Evolutionary conservation across 1,140 invertebrate genomes (phyloP).

Genomic region (Aphelenchoides avenae): DNA sequence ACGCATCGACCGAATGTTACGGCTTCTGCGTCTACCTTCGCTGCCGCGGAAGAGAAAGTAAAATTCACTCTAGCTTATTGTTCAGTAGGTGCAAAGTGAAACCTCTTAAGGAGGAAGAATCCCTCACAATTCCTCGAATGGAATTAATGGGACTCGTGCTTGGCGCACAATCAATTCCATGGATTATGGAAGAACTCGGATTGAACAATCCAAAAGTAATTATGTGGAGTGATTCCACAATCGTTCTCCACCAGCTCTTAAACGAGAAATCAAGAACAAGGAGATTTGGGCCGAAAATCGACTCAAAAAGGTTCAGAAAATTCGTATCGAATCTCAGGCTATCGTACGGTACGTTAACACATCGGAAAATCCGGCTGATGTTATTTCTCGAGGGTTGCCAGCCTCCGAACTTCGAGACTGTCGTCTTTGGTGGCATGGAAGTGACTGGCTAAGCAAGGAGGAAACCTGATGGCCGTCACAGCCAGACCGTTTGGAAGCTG

Average conservation of each 20-base stretch:
- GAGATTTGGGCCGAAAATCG: conserved; percentile 22
- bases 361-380: too few relatives aligned
- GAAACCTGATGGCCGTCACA: too few relatives aligned
- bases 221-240: conserved; percentile 34
- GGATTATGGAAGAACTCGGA: conserved; percentile 6
- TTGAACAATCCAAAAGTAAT: neutral
- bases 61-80: neutral
- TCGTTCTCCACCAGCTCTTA: conserved; percentile 17
- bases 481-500: too few relatives aligned
- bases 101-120: conserved; percentile 5
- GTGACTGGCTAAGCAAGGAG: too few relatives aligned
- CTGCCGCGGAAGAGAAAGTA: too few relatives aligned
- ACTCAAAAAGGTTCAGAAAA: conserved; percentile 8
- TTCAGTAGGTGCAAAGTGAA: conserved; percentile 19
- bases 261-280: neutral
- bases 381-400: too few relatives aligned
- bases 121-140: conserved; percentile 22
- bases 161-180: neutral
- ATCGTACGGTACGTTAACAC: too few relatives aligned
- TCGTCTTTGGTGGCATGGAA: too few relatives aligned
- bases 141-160: conserved; percentile 23
- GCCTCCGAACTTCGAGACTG: too few relatives aligned
- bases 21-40: conserved; percentile 23
- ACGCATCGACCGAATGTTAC: conserved; percentile 19
- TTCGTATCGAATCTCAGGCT: too few relatives aligned